These are phyloP conservation scores for Cydia amplana DNA, from an alignment of 1,140 invertebrate genomes.

Conservation along the genomic window DNA sequence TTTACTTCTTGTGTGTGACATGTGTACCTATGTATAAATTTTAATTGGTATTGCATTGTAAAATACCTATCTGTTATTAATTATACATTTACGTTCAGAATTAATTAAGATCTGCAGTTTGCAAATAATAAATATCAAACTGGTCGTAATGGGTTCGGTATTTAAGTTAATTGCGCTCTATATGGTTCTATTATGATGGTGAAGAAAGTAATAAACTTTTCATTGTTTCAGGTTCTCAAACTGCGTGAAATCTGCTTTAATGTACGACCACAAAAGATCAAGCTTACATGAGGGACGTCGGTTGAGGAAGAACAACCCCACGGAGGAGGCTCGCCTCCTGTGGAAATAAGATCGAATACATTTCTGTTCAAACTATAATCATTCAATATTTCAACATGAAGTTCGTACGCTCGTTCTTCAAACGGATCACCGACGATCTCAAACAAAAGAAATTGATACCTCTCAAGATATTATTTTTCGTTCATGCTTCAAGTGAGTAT, in stretches of 20 bases:
- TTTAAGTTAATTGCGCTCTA: too few species aligned
- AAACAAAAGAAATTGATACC: conserved; percentile 86
- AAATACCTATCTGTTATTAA: too few species aligned
- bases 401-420: conserved; percentile 82
- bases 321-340: conserved; percentile 46
- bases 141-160: too few species aligned
- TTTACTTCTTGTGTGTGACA: too few species aligned
- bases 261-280: conserved; percentile 50
- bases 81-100: too few species aligned
- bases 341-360: conserved; percentile 35
- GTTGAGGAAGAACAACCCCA: conserved; percentile 58
- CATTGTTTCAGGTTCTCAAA: conserved; percentile 47
- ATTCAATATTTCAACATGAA: conserved; percentile 73
- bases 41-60: too few species aligned
- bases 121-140: too few species aligned
- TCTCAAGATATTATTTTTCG: conserved; percentile 87
- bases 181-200: too few species aligned
- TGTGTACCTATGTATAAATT: too few species aligned
- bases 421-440: conserved; percentile 85
- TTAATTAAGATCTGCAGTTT: too few species aligned
- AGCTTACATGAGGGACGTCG: conserved; percentile 52
- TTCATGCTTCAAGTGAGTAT: conserved; percentile 88
- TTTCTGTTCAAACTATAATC: conserved; percentile 26
- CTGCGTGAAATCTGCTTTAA: conserved; percentile 52
- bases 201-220: background rate